Evolutionary conservation across 2,113 vertebrate species (phyloP).

Genomic region (Periophthalmodon schlosseri): DNA sequence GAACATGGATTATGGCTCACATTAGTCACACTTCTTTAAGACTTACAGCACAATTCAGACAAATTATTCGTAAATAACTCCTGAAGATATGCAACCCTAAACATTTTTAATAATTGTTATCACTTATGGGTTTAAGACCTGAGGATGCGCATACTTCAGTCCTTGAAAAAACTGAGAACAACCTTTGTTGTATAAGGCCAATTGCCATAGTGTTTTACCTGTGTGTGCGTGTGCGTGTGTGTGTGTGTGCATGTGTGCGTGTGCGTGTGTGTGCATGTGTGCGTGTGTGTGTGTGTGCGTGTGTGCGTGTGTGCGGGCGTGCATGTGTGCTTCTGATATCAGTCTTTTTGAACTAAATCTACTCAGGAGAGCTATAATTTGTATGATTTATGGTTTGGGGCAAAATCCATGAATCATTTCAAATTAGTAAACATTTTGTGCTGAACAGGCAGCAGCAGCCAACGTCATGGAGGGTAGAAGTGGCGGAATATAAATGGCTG

Average conservation of each 20-base stretch:
- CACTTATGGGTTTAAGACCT: too few relatives aligned
- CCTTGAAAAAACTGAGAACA: too few relatives aligned
- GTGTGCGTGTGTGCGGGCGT: constrained; percentile 6
- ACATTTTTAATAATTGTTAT: too few relatives aligned
- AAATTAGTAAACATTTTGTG: constrained; percentile 53
- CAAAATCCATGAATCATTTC: constrained; percentile 48
- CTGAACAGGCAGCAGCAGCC: constrained; percentile 34
- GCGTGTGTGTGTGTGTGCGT: neutral
- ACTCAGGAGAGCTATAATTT: constrained; percentile 41
- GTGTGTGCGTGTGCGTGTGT: constrained; percentile 5
- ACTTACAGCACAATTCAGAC: neutral
- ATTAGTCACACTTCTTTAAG: constrained; percentile 6
- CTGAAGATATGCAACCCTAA: too few relatives aligned
- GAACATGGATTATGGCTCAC: neutral
- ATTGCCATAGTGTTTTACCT: too few relatives aligned
- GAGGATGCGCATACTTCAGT: too few relatives aligned
- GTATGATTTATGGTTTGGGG: constrained; percentile 42
- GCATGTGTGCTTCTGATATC: constrained; percentile 37
- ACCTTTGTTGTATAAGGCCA: too few relatives aligned
- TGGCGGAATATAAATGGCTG: constrained; percentile 24
- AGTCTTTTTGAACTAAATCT: constrained; percentile 42
- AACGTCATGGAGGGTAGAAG: constrained; percentile 13
- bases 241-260: too few relatives aligned
- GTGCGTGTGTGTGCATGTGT: too few relatives aligned
- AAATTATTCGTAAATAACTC: neutral